Conservation (phyloP, 2,113 vertebrate genomes). For the Tychaedon coryphoeus region DNA sequence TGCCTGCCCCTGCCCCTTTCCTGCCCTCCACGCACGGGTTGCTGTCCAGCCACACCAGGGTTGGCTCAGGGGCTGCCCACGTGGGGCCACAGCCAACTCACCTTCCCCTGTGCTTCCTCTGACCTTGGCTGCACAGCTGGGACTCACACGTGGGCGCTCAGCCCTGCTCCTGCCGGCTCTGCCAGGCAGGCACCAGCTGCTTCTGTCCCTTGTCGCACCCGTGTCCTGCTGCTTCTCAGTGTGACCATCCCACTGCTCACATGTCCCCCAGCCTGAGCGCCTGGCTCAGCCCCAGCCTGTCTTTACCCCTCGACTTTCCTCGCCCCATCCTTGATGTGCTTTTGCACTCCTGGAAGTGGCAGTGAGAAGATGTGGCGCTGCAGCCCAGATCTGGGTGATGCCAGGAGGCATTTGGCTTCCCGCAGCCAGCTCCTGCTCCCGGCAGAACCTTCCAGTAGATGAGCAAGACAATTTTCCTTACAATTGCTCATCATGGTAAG, state of each 20-base stretch:
- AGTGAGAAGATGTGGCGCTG: fast-evolving
- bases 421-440: background rate
- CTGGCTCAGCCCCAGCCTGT: background rate
- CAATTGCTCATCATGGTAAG: conserved; percentile 16
- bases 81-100: background rate
- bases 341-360: background rate
- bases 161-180: background rate
- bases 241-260: fast-evolving
- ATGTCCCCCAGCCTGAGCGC: fast-evolving
- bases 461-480: conserved; percentile 33
- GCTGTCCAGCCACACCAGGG: background rate
- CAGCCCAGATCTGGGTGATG: background rate
- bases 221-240: background rate
- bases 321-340: background rate
- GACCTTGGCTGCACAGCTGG: background rate
- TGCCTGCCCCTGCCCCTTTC: background rate
- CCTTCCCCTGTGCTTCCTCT: background rate
- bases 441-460: conserved; percentile 45
- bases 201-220: background rate
- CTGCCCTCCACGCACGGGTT: background rate
- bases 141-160: fast-evolving
- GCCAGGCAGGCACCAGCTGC: background rate
- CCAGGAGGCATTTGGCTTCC: background rate
- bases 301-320: background rate
- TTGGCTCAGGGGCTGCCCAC: background rate